phyloP scores from a whole-genome alignment of 1,140 invertebrate species.

The Diplogasteroides magnus region DNA sequence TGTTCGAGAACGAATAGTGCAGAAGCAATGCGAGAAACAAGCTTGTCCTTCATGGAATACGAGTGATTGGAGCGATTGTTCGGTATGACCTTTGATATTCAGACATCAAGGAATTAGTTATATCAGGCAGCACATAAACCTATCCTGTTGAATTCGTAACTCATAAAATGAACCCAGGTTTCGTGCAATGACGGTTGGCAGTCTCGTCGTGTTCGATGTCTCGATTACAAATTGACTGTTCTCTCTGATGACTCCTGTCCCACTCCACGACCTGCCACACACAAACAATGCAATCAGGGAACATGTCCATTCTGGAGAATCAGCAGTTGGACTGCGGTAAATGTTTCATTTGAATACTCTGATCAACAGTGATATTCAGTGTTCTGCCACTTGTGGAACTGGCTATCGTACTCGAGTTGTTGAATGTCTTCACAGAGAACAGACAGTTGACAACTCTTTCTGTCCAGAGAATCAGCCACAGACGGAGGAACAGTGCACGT shows the following conservation, averaged over 20 bases:
- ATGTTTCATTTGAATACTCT: background rate
- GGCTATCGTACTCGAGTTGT: slow-evolving; percentile 39
- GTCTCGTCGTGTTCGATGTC: slow-evolving; percentile 44
- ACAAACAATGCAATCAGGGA: slow-evolving; percentile 44
- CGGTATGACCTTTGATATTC: slow-evolving; percentile 26
- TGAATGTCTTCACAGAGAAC: slow-evolving; percentile 47
- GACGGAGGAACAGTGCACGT: background rate
- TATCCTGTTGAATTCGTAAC: slow-evolving; percentile 1
- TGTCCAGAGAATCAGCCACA: slow-evolving; percentile 27
- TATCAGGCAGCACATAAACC: too few species aligned
- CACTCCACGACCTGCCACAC: slow-evolving; percentile 35
- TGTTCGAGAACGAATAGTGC: slow-evolving; percentile 41
- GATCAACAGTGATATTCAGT: slow-evolving; percentile 36
- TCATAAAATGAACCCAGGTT: background rate
- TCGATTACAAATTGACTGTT: slow-evolving; percentile 36
- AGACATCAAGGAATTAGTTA: too few species aligned
- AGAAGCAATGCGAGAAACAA: slow-evolving; percentile 40
- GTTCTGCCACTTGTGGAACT: slow-evolving; percentile 46
- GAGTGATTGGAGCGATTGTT: slow-evolving; percentile 46
- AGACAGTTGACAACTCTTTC: slow-evolving; percentile 44
- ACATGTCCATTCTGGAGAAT: slow-evolving; percentile 51
- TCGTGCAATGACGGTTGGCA: slow-evolving; percentile 45
- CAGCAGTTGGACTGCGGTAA: slow-evolving; percentile 37
- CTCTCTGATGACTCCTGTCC: slow-evolving; percentile 25
- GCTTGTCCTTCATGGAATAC: slow-evolving; percentile 45